Evolutionary conservation across 92 coral and sea anemone species (phyloP).

Genomic region (Siderastrea siderea): DNA sequence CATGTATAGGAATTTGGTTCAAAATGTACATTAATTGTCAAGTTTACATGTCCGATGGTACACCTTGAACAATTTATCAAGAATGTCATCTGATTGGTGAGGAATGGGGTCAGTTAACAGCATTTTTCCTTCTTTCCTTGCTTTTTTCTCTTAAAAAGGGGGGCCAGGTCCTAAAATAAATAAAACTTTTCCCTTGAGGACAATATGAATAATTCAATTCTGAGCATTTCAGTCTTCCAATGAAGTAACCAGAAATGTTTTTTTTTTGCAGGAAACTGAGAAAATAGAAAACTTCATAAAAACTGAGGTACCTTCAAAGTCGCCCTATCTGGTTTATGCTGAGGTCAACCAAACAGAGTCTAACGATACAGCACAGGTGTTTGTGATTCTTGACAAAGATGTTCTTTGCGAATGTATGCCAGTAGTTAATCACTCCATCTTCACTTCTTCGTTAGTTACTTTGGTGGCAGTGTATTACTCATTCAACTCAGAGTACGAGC

Average conservation of each 20-base stretch:
- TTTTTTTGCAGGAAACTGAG: constrained; percentile 14
- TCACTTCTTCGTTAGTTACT: neutral
- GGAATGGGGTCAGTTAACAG: neutral
- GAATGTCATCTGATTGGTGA: neutral
- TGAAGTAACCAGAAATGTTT: neutral
- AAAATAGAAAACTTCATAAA: constrained; percentile 2
- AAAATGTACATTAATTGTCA: too few species aligned
- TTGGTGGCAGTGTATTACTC: constrained; percentile 26
- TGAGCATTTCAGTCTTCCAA: neutral
- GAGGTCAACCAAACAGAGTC: neutral
- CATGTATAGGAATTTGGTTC: too few species aligned
- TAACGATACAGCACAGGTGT: constrained; percentile 8
- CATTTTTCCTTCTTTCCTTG: neutral
- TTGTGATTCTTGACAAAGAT: constrained; percentile 10
- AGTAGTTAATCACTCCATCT: neutral
- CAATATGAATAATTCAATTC: constrained; percentile 2
- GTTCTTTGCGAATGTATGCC: constrained; percentile 35
- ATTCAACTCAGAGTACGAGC: constrained; percentile 8
- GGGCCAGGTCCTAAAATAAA: neutral
- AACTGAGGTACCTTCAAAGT: neutral
- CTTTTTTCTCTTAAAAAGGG: neutral
- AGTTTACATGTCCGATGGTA: too few species aligned
- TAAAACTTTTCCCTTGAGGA: constrained; percentile 5
- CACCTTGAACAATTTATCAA: too few species aligned
- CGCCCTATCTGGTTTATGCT: neutral